Evolutionary conservation across 2,797 vertebrate species (phyloP), one percentile per base, ranked within the genome.

Genomic region (Sebastes vulpes): DNA sequence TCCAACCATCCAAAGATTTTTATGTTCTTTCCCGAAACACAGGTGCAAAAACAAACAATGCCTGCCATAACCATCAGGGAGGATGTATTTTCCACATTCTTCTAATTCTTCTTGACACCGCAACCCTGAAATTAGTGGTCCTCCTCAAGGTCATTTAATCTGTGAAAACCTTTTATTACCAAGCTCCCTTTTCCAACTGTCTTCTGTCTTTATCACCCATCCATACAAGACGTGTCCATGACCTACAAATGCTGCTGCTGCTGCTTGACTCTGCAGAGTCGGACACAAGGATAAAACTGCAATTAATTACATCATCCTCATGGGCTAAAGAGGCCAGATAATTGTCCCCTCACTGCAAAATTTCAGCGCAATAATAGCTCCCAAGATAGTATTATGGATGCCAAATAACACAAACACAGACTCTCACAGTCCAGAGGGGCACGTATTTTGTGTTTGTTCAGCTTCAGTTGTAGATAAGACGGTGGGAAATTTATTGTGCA

Each of bases 351-450:
- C 65, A 14, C 75, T 84, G 76, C 79, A 75, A 75, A 75, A 80
- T 82, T 75, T 85, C 75, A 86, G 52, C 38, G 58, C 72, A 83
- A 71, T 92, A 90, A 89, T 76, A 77, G 81, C 83, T 93, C 89
- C 89, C 89, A 65, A 65, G 86, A 81, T 78, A 65, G 78, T 14
- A 74, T 50, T 42, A 46, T 28, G 38, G 73, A 79, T 75, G 87
- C 91, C 90, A 93, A 90, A 86, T 61, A 84, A 90, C 79, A 92
- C 86, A 91, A 82, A 78, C 82, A 29, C 38, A 76, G 84, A 42
- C 64, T 80, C 52, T 59, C 28, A n/a, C 67, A 76, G 86, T 85
- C 87, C 86, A 75, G 66, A 80, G 87, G 78, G 86, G 64, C 57
- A 63, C 9, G 3, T 70, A 32, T 68, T 77, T 74, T 65, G 57